Base-by-base conservation (phyloP, 2,113 vertebrate genomes). In the Semicossyphus pulcher region DNA sequence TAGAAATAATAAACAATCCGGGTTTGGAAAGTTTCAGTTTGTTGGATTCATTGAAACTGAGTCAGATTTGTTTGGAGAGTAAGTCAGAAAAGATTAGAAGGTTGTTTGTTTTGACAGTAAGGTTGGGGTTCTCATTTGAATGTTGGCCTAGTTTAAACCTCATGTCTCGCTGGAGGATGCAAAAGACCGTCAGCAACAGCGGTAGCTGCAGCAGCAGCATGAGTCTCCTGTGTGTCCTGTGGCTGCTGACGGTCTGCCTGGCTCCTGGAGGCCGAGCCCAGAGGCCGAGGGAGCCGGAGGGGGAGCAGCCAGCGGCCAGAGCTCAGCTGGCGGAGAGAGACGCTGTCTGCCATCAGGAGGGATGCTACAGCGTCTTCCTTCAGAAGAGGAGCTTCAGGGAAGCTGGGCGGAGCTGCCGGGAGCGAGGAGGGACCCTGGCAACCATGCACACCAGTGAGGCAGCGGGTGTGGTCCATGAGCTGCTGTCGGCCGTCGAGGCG, bases 401-500 rank as follows among this genome's bases (percentile, higher is more conserved):
- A n/a, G 95, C 96, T 34, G 96, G 95, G 91, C 82, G 93, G 80
- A 93, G 92, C 81, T 97, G 96, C 91, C 87, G 92, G 16, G 95
- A 96, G 47, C 87, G 90, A 54, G 95, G 95, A 16, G 96, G 96
- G 23, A 94, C 94, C 79, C 90, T 97, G 92, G 96, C 95, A 28
- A 95, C 95, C 0, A 88, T 96, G 34, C 93, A 95, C 56, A 92
- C 83, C 26, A 60, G 70, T 0, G 88, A 94, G 72, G 94, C 95
- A 28, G 96, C 95, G n/a, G 89, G 68, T 44, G 82, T 94, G 64
- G 90, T 97, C 83, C 89, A 92, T 7, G 82, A 94, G 69, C 86
- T 94, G 54, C 91, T 97, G 78, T 88, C 78, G n/a, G 74, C 72
- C n/a, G 57, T 90, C 1, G 86, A 86, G 8, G 47, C 67, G 2